Conservation (phyloP, 2,113 vertebrate genomes). For the Piaya cayana region DNA sequence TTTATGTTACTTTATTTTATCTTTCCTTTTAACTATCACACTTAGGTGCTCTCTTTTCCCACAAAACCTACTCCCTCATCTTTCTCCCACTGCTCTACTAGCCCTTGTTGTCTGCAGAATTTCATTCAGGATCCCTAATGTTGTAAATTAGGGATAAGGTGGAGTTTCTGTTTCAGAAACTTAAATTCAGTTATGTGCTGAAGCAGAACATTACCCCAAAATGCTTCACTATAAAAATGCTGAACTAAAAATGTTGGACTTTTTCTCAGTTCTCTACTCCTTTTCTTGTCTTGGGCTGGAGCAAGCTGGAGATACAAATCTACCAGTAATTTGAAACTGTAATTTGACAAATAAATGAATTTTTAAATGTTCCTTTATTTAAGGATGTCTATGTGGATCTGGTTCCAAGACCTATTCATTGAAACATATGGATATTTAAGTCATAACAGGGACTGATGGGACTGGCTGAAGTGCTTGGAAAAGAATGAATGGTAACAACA, state of each 20-base stretch:
- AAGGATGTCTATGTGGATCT: neutral
- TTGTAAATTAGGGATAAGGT: neutral
- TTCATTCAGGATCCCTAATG: neutral
- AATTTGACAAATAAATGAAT: neutral
- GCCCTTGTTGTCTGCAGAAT: neutral
- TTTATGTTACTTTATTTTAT: neutral
- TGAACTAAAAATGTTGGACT: neutral
- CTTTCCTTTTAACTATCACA: neutral
- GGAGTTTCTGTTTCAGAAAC: constrained; percentile 3
- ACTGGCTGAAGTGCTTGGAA: neutral
- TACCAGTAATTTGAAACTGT: neutral
- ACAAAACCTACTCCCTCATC: neutral
- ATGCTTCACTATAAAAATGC: neutral
- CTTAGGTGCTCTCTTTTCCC: neutral
- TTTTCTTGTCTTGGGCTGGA: neutral
- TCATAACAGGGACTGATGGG: neutral
- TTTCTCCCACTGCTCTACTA: neutral
- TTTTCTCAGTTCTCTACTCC: neutral
- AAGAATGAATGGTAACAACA: neutral
- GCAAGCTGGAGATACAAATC: neutral
- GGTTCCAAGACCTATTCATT: neutral
- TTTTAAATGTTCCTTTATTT: neutral
- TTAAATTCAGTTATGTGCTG: neutral
- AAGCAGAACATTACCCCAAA: neutral
- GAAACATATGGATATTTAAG: neutral